Percentiles rank a stretch among this genome's conserved stretches.
Conservation (phyloP, 2,797 vertebrate species). For the Notamacropus eugenii region DNA sequence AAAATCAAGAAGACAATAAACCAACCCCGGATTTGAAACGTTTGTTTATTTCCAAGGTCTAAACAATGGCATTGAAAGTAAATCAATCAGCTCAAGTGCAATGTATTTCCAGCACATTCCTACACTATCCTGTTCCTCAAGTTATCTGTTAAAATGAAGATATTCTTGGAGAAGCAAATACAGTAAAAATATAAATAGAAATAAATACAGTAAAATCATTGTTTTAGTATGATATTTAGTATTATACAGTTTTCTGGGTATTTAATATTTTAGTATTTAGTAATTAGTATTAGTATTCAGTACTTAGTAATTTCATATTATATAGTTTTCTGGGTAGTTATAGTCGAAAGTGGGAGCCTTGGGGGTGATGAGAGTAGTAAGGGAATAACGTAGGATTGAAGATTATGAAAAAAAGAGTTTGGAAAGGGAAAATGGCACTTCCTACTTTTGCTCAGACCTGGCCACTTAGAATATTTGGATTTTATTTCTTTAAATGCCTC, state of each 20-base stretch:
- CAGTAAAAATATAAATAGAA: not conserved
- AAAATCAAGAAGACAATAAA: not conserved
- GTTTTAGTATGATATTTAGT: not conserved
- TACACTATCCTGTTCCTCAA: not conserved
- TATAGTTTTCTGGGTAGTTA: not conserved
- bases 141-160: not conserved
- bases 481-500: not conserved
- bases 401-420: not conserved
- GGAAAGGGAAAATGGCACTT: not conserved
- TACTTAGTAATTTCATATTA: not conserved
- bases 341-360: not conserved
- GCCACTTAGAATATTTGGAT: not conserved
- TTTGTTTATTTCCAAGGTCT: not conserved
- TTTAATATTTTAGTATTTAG: too few species aligned
- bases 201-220: not conserved
- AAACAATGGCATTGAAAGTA: not conserved
- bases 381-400: not conserved
- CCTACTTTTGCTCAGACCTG: not conserved
- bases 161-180: not conserved
- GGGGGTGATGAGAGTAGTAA: not conserved
- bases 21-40: not conserved
- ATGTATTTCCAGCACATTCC: not conserved
- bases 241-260: too few species aligned
- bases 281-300: too few species aligned
- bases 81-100: not conserved